phyloP scores from a whole-genome alignment of 2,797 vertebrate species.

The Parambassis ranga region DNA sequence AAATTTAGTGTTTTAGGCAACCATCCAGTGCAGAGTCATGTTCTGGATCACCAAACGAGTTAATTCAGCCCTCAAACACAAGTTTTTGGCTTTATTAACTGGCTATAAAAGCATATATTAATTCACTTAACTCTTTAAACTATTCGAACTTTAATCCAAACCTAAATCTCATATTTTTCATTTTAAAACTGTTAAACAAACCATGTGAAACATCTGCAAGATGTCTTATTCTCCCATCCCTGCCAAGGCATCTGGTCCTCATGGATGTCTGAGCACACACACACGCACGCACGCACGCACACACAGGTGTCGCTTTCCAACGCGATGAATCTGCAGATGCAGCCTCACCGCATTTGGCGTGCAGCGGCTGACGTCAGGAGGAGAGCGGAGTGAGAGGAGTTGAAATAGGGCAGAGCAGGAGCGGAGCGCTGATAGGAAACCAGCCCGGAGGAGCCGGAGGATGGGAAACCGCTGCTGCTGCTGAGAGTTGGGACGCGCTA shows the following conservation, averaged over 20 bases:
- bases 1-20: too few species aligned
- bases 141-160: background rate
- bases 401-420: slow-evolving; percentile 88
- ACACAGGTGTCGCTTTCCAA: slow-evolving; percentile 79
- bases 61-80: too few species aligned
- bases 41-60: too few species aligned
- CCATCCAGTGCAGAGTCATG: too few species aligned
- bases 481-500: slow-evolving; percentile 63
- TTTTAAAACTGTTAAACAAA: too few species aligned
- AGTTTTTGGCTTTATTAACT: too few species aligned
- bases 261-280: background rate
- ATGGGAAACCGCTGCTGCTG: slow-evolving; percentile 66
- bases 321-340: slow-evolving; percentile 78
- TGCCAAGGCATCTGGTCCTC: background rate
- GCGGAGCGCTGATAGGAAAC: slow-evolving; percentile 66
- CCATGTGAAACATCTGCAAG: too few species aligned
- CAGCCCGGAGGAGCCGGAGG: slow-evolving; percentile 67
- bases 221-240: background rate
- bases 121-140: background rate
- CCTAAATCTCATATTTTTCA: background rate
- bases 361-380: slow-evolving; percentile 89
- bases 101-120: too few species aligned
- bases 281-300: background rate
- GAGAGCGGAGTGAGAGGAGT: slow-evolving; percentile 79
- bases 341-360: slow-evolving; percentile 55